Evolutionary conservation across 2,113 vertebrate genomes (phyloP).

Genomic region (Ramphastos sulfuratus): DNA sequence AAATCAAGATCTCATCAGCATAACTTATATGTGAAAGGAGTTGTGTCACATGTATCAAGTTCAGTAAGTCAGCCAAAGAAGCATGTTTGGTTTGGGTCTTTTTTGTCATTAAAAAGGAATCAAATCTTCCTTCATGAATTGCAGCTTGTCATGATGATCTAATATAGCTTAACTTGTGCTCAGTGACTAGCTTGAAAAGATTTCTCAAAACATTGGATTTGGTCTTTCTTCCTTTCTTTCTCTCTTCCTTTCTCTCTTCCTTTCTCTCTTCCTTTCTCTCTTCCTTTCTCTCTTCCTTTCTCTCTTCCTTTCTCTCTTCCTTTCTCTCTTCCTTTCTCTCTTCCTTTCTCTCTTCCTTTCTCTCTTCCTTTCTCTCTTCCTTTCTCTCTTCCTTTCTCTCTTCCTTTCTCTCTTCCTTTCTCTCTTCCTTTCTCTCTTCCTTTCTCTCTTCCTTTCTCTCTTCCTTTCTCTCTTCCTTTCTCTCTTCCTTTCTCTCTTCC

Average conservation of each 20-base stretch:
- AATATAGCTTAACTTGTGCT: conserved; percentile 50
- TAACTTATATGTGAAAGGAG: conserved; percentile 25
- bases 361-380: too few relatives aligned
- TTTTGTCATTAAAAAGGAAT: conserved; percentile 59
- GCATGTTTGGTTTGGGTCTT: background rate
- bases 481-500: background rate
- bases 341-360: too few relatives aligned
- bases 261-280: too few relatives aligned
- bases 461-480: too few relatives aligned
- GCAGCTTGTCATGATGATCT: conserved; percentile 17
- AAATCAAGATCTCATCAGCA: background rate
- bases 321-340: too few relatives aligned
- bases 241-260: background rate
- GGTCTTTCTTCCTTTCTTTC: background rate
- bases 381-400: too few relatives aligned
- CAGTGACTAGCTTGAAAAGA: conserved; percentile 8
- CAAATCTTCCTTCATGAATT: conserved; percentile 58
- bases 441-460: too few relatives aligned
- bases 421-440: too few relatives aligned
- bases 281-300: too few relatives aligned
- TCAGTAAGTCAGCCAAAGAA: conserved; percentile 45
- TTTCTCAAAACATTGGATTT: background rate
- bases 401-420: too few relatives aligned
- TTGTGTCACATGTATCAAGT: background rate
- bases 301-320: too few relatives aligned